These are phyloP conservation scores for Neosalanx taihuensis DNA, from an alignment of 2,797 vertebrate species.

Conservation along the genomic window DNA sequence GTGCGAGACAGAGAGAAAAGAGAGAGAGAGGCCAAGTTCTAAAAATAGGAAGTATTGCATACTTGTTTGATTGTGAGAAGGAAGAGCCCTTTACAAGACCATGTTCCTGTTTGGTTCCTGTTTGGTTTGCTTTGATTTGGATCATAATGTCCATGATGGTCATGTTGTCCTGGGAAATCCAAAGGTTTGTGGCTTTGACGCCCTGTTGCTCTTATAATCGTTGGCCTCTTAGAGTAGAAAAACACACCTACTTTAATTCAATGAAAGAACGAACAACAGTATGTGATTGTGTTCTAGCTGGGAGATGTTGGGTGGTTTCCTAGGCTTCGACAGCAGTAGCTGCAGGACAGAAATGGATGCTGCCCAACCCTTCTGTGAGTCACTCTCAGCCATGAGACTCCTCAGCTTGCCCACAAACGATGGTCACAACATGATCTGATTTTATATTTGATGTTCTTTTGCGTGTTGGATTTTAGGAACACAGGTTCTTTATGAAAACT, in stretches of 20 bases:
- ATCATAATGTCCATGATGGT: background rate
- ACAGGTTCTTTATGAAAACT: no score
- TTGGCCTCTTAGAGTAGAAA: no score
- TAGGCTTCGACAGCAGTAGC: no score
- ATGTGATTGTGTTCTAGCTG: no score
- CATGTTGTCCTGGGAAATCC: background rate
- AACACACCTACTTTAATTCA: no score
- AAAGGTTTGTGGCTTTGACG: background rate
- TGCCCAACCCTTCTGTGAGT: background rate
- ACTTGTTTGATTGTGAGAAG: conserved; percentile 72
- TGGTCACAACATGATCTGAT: background rate
- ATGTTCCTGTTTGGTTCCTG: conserved; percentile 52
- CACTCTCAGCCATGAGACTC: background rate
- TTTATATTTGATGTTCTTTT: conserved; percentile 8
- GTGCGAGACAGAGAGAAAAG: conserved; percentile 15
- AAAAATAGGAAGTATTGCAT: conserved; percentile 72
- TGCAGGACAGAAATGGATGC: background rate
- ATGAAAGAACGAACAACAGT: no score
- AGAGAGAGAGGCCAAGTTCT: conserved; percentile 42
- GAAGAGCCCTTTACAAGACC: conserved; percentile 53
- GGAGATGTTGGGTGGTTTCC: no score
- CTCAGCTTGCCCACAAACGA: background rate
- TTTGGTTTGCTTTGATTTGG: no score
- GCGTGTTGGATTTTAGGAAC: no score
- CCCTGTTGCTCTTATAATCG: background rate